Conservation (phyloP, 2,797 vertebrate genomes). For the Lemur catta region DNA sequence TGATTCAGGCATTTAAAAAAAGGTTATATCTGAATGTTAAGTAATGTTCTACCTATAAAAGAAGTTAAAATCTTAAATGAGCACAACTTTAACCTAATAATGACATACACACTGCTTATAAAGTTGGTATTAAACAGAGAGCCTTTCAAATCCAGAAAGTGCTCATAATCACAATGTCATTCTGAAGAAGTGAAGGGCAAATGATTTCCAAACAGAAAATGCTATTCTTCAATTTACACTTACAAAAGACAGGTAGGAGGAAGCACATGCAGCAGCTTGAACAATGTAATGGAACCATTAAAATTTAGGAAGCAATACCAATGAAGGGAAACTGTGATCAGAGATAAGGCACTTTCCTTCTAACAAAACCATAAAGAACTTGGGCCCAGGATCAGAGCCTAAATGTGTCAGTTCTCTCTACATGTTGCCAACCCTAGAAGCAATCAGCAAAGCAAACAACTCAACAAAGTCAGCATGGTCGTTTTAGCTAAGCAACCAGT, state of each 20-base stretch:
- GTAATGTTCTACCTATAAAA: slow-evolving; percentile 15
- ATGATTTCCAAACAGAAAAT: slow-evolving; percentile 45
- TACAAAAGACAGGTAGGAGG: background rate
- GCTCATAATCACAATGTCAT: slow-evolving; percentile 6
- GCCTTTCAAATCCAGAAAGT: background rate
- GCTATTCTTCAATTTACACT: background rate
- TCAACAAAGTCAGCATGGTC: background rate
- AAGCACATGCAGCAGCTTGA: background rate
- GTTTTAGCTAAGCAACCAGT: background rate
- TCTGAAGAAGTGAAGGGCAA: background rate
- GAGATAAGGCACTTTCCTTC: background rate
- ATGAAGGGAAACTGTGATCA: background rate
- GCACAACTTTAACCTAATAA: background rate
- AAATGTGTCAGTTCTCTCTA: background rate
- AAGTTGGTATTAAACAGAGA: slow-evolving; percentile 5
- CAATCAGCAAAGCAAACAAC: background rate
- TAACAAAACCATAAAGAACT: background rate
- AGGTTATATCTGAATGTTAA: slow-evolving; percentile 8
- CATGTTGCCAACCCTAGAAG: background rate
- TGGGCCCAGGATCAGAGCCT: background rate
- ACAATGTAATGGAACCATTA: background rate
- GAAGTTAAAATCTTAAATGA: background rate
- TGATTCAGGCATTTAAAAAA: background rate
- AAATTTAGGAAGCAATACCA: background rate
- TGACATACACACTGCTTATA: background rate